Evolutionary conservation across 2,113 vertebrate species (phyloP), one percentile per base, ranked within the genome.

Genomic region (Lontra canadensis): DNA sequence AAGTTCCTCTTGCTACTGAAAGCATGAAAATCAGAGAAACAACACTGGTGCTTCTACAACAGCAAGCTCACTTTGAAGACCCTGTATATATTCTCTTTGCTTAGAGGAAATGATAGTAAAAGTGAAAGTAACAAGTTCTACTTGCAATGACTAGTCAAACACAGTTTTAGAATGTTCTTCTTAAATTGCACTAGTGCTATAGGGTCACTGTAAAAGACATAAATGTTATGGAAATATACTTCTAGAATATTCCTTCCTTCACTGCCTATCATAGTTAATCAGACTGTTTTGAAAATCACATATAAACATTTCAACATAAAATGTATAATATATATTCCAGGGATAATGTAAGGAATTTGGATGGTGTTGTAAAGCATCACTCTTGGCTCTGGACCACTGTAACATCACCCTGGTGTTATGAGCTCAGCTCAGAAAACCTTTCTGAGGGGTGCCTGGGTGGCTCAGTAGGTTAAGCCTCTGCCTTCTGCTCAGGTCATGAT

Each of bases 41-140:
- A 73, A 25, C 52, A 79, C 39, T 29, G 10, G 47, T 14, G 23
- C 17, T n/a, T 18, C 57, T 87, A 34, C 20, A 55, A 85, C 55
- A 92, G 49, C 67, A 97, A 97, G 31, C 31, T 80, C 52, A 79
- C 88, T 87, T 83, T 88, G 49, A 83, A 63, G 42, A 61, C 7
- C 25, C 69, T 21, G 4, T 2, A 42, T 8, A 67, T 11, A 3
- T 69, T 85, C 12, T 83, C 47, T 67, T 79, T 20, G 36, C 14
- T 81, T 85, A 93, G 78, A 93, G 88, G 59, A 94, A 95, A 87
- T 59, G 29, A 39, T 47, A 95, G 23, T 90, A 52, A 84, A 93
- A 96, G 29, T 55, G 79, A 84, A 95, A 97, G 89, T 49, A 42
- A 52, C 21, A 18, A 36, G 23, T 42, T 87, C 88, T 42, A 31